Conservation (phyloP, 2,888 invertebrate species). For the Mimachlamys varia region DNA sequence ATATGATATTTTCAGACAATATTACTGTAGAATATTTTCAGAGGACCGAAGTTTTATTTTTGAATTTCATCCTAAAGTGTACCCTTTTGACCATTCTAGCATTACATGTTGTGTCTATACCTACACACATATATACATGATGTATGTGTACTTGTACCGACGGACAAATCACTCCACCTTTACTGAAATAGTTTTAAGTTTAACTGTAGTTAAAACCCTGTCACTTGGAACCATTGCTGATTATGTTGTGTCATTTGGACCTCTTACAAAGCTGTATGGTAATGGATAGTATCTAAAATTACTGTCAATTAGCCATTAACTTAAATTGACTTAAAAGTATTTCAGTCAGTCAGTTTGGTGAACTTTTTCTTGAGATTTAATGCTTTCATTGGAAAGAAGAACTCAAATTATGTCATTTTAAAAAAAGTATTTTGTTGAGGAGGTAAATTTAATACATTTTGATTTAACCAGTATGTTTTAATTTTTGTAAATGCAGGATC, state of each 20-base stretch:
- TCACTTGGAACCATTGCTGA: neutral
- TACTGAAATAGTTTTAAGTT: neutral
- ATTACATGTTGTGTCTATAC: neutral
- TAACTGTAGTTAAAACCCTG: neutral
- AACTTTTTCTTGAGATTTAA: too few species aligned
- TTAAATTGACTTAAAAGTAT: too few species aligned
- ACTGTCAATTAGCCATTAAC: too few species aligned
- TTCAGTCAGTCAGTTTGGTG: too few species aligned
- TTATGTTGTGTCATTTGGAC: neutral
- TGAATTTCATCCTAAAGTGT: constrained; percentile 32
- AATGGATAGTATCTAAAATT: too few species aligned
- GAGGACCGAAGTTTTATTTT: constrained; percentile 36
- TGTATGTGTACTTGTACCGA: neutral
- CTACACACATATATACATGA: neutral
- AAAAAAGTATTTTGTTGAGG: too few species aligned
- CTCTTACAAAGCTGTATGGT: neutral
- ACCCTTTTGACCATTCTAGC: constrained; percentile 29
- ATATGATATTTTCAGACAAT: constrained; percentile 36
- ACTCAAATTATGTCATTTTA: too few species aligned
- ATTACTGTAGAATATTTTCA: constrained; percentile 29
- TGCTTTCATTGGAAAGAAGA: too few species aligned
- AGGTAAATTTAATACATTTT: too few species aligned
- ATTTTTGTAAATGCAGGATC: too few species aligned
- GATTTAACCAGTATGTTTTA: too few species aligned
- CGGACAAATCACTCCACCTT: neutral